Conservation (phyloP, 2,888 invertebrate species). For the Iselma pallidipennis region DNA sequence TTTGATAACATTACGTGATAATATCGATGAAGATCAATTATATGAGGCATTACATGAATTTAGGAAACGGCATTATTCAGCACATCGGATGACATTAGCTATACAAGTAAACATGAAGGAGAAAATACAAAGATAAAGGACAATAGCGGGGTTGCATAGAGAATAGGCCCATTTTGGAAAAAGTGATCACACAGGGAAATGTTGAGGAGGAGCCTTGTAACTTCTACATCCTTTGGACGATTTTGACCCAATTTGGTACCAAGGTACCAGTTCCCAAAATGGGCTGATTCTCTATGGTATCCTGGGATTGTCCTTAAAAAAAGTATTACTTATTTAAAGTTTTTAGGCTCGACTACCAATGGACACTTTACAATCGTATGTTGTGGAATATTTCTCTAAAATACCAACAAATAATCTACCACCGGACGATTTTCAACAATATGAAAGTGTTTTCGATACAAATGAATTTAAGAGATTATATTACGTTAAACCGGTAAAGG, state of each 20-base stretch:
- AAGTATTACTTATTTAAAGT: no score
- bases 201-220: no score
- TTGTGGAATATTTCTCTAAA: constrained; percentile 66
- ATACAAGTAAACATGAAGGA: constrained; percentile 72
- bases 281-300: no score
- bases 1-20: constrained; percentile 70
- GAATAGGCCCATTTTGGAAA: no score
- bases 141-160: no score
- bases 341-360: constrained; percentile 65
- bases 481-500: constrained; percentile 76
- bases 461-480: constrained; percentile 69
- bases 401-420: constrained; percentile 70
- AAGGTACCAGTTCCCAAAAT: no score
- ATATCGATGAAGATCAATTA: constrained; percentile 68
- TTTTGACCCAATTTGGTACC: no score
- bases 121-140: no score
- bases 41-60: constrained; percentile 75
- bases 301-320: no score
- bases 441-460: constrained; percentile 63
- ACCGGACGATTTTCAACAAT: constrained; percentile 64
- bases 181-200: no score
- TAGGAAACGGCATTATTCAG: constrained; percentile 77
- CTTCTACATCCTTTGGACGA: no score
- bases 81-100: constrained; percentile 85
- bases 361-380: constrained; percentile 67